Base-by-base conservation (phyloP, 2,797 vertebrate species). In the Hyperoplus immaculatus region DNA sequence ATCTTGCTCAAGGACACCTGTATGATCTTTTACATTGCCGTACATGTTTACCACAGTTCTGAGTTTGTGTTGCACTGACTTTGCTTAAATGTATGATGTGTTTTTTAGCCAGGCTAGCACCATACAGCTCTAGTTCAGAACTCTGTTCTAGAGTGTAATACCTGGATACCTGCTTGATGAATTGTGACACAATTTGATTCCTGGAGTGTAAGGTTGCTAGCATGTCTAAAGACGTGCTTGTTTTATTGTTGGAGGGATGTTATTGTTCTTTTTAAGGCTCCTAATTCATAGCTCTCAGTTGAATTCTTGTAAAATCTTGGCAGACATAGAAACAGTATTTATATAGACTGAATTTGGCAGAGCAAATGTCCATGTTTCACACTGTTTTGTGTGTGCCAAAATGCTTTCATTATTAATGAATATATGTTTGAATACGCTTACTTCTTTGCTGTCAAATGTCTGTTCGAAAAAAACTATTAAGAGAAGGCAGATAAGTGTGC, bases 61-160 rank as follows among this genome's bases (percentile, higher is more conserved):
- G 10, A 69, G 18, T 68, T 62, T 77, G 75, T 77, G 46, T 78
- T 84, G 64, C 77, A 77, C 78, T 89, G 78, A 80, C 72, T 57
- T 68, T 56, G 7, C 15, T 65, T 42, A 58, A 21, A 73, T 29
- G 65, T 73, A 59, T 54, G 62, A n/a, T 21, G 6, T 36, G 49
- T 54, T 56, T 77, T n/a, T 74, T 47, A 74, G 73, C 73, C 66
- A 78, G 45, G 16, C 45, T 53, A 51, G 64, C 72, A 58, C 29
- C 63, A 64, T 6, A 29, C 29, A 9, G 21, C 49, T 50, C 10
- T 21, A n/a, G 16, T 69, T 70, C 4, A 42, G n/a, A 21, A 46
- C 43, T 14, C 58, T 56, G 49, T 46, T 65, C 64, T 16, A 45
- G 12, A 47, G 29, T 13, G 18, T 58, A 43, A 29, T 36, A 16